Conservation (phyloP, 2,888 invertebrate genomes). For the Leucoptera coffeella region DNA sequence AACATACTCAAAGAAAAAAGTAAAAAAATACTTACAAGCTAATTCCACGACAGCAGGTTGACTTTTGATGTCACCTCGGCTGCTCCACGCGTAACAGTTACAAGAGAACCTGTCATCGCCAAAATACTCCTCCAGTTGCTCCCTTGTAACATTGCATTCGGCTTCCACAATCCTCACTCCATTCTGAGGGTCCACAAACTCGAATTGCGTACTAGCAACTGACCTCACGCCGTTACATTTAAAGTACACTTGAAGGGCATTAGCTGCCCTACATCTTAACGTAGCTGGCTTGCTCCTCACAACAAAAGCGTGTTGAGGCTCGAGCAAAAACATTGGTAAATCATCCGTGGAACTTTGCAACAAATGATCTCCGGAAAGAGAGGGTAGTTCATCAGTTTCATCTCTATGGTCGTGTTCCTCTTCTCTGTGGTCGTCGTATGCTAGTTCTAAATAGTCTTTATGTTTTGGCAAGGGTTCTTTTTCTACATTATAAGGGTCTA, state of each 20-base stretch:
- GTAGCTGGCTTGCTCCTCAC: conserved; percentile 86
- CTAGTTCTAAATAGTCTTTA: conserved; percentile 41
- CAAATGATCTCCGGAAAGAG: conserved; percentile 39
- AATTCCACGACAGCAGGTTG: conserved; percentile 83
- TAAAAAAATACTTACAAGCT: conserved; percentile 77
- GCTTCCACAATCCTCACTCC: conserved; percentile 84
- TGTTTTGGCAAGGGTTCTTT: conserved; percentile 29
- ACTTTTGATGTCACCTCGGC: conserved; percentile 79
- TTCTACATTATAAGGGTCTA: conserved; percentile 45
- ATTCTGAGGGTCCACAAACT: conserved; percentile 85
- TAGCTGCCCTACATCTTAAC: conserved; percentile 83
- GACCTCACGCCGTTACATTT: conserved; percentile 80
- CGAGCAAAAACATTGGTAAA: conserved; percentile 78
- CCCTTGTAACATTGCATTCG: conserved; percentile 79
- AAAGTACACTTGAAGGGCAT: conserved; percentile 83
- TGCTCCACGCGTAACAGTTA: conserved; percentile 91
- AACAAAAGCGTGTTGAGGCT: conserved; percentile 85
- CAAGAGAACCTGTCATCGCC: conserved; percentile 87
- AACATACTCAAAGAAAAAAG: no score
- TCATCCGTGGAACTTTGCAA: conserved; percentile 58
- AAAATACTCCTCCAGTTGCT: conserved; percentile 90
- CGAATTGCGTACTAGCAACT: conserved; percentile 65
- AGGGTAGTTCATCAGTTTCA: conserved; percentile 40
- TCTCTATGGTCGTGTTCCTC: conserved; percentile 42
- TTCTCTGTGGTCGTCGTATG: conserved; percentile 37